Evolutionary conservation across 2,888 invertebrate species (phyloP).

Genomic region (Alsophila aescularia): DNA sequence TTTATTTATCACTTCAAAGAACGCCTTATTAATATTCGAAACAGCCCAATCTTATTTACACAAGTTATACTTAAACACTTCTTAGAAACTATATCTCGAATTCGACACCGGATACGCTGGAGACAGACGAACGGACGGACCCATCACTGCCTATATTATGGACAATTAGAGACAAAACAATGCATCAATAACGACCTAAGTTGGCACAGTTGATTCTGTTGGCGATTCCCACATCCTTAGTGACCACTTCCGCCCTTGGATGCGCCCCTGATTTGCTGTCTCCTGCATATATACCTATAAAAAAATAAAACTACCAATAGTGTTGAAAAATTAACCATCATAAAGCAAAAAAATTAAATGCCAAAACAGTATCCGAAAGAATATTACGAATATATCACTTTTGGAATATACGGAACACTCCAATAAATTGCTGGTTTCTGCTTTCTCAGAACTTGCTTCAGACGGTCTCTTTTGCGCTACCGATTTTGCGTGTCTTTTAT

Average conservation of each 20-base stretch:
- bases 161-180: conserved; percentile 59
- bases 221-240: conserved; percentile 45
- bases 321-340: no score
- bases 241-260: conserved; percentile 36
- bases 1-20: conserved; percentile 26
- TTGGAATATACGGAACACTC: no score
- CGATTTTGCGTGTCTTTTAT: no score
- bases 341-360: no score
- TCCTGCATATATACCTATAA: no score
- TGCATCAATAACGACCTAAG: conserved; percentile 53
- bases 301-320: no score
- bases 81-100: conserved; percentile 60
- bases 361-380: no score
- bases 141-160: conserved; percentile 37
- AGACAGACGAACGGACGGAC: conserved; percentile 48
- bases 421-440: no score
- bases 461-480: no score
- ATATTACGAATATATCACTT: no score
- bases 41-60: conserved; percentile 41
- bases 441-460: no score
- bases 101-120: conserved; percentile 65
- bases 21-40: conserved; percentile 40
- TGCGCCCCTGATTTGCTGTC: conserved; percentile 9
- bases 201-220: conserved; percentile 27
- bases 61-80: conserved; percentile 44